phyloP scores from a whole-genome alignment of 2,888 invertebrate genomes.

The Scaptomyza tumidula region DNA sequence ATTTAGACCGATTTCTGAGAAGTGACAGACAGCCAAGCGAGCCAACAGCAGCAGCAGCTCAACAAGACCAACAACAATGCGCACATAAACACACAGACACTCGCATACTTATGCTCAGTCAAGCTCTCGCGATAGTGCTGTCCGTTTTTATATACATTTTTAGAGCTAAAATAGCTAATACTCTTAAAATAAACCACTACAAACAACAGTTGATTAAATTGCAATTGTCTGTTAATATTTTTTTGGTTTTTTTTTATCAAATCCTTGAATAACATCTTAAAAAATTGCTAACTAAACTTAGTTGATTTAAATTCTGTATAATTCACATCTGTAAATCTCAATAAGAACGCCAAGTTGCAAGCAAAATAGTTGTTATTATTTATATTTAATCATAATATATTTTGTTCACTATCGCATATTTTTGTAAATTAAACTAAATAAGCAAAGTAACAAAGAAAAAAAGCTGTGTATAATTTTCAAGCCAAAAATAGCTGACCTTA shows the following conservation, averaged over 20 bases:
- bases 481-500: neutral
- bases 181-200: neutral
- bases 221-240: neutral
- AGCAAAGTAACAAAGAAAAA: neutral
- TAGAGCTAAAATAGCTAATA: neutral
- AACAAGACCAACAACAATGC: slow-evolving; percentile 71
- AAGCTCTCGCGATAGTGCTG: slow-evolving; percentile 23
- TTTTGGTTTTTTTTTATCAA: neutral
- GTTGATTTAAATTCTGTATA: no score
- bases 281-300: neutral
- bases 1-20: slow-evolving; percentile 83
- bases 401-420: no score
- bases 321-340: no score
- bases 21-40: slow-evolving; percentile 79
- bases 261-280: neutral
- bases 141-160: neutral
- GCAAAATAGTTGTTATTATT: no score
- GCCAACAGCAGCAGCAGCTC: slow-evolving; percentile 61
- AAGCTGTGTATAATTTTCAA: neutral
- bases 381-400: no score
- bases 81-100: slow-evolving; percentile 36
- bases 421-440: neutral
- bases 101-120: slow-evolving; percentile 11
- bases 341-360: no score
- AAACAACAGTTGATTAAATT: neutral